Evolutionary conservation across 1,140 invertebrate species (phyloP).

Genomic region (Lepidurus couesii): DNA sequence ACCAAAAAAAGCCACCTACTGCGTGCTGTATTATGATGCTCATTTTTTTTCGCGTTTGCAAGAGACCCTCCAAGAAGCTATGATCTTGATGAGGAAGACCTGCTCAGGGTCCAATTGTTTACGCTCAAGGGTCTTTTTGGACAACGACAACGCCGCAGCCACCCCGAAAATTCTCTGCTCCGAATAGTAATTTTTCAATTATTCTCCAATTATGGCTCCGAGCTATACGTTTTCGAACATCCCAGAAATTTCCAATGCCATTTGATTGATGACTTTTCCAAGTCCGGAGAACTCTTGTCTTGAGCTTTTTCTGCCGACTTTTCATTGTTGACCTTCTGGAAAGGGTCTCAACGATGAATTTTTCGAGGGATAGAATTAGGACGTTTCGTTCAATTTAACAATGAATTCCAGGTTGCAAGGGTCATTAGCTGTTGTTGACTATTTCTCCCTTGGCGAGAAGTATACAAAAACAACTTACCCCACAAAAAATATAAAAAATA

Average conservation of each 20-base stretch:
- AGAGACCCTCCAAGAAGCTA: slow-evolving; percentile 11
- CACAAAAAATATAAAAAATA: too few relatives aligned
- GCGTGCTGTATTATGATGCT: slow-evolving; percentile 1
- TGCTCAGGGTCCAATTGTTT: neutral
- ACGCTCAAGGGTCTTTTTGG: slow-evolving; percentile 12
- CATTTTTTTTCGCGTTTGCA: neutral
- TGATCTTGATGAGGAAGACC: neutral
- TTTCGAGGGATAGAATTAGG: too few relatives aligned
- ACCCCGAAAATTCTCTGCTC: neutral
- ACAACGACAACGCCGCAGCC: slow-evolving; percentile 5
- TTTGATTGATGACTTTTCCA: neutral
- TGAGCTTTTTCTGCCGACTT: neutral
- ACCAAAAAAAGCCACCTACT: slow-evolving; percentile 8
- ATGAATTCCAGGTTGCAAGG: too few relatives aligned
- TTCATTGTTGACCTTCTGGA: slow-evolving; percentile 4
- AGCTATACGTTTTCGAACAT: neutral
- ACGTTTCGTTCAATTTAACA: too few relatives aligned
- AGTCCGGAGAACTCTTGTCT: neutral
- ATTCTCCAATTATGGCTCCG: slow-evolving; percentile 8
- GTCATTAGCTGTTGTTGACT: too few relatives aligned
- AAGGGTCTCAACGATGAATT: neutral
- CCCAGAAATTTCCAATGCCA: neutral
- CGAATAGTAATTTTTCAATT: slow-evolving; percentile 17
- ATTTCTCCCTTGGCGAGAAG: too few relatives aligned
- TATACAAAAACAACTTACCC: too few relatives aligned